Evolutionary conservation across 2,888 invertebrate species (phyloP), one percentile per base, ranked within the genome.

Genomic region (Pandemis heparana): DNA sequence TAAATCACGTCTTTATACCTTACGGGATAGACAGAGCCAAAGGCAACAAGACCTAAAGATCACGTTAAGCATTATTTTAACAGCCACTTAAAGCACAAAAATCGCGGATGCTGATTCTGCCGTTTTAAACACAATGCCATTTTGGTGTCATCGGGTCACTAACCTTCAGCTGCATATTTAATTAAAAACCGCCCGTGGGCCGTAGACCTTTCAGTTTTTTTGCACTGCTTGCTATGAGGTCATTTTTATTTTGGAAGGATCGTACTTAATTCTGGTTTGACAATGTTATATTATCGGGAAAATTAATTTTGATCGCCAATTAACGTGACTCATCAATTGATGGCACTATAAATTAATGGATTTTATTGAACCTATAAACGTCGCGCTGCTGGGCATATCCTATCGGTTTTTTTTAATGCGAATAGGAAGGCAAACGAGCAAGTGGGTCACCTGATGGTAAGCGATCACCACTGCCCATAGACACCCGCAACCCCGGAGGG

Each of bases 271-370:
- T 48, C 6, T 32, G 23, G 23, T 32, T 16, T 53, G 16, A 53
- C 51, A 53, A 32, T 32, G 23, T 32, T 32, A 32, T 32, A 23
- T 46, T 43, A 64, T 48, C 32, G 64, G 46, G 43, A 64, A 12
- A 64, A 64, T 64, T 48, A 48, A 64, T 48, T 64, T 64, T 23
- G 48, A 32, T n/a, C 46, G 16, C 16, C 16, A 43, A 23, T 63
- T 23, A 5, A 8, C 43, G 59, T 59, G 32, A 32, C 5, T 14
- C 14, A 6, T 48, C 64, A n/a, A 32, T 46, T 32, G 63, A 32
- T 63, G 5, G 14, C 16, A 46, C 14, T 41, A 32, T 32, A 43
- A 62, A 43, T 43, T 41, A 62, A 62, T 41, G 39, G 43, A 1
- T 23, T 62, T 23, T 41, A 9, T 41, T 9, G 41, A 41, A 41